These are phyloP conservation scores for Micrasema minimum DNA, from an alignment of 1,140 invertebrate species.

Conservation along the genomic window DNA sequence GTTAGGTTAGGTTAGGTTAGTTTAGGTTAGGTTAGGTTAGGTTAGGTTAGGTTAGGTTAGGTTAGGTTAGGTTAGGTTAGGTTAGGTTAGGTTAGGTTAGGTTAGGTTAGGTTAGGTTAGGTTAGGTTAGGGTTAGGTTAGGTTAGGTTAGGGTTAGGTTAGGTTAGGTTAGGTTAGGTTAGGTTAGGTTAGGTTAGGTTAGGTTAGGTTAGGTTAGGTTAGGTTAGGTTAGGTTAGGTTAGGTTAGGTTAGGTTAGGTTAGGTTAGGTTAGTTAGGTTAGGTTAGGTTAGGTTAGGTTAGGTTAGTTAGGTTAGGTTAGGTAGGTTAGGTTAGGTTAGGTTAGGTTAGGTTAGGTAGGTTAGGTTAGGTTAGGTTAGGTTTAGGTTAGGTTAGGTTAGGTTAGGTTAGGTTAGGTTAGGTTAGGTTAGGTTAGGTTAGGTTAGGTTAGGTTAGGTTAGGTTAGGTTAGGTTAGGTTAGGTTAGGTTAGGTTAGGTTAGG, in stretches of 20 bases:
- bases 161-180: slow-evolving; percentile 6
- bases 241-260: slow-evolving; percentile 30
- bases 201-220: slow-evolving; percentile 49
- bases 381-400: no score
- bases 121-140: slow-evolving; percentile 43
- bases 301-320: slow-evolving; percentile 30
- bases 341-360: no score
- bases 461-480: slow-evolving; percentile 29
- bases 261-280: slow-evolving; percentile 55
- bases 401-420: no score
- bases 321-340: no score
- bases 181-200: slow-evolving; percentile 41
- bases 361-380: no score
- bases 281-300: slow-evolving; percentile 25
- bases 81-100: slow-evolving; percentile 52
- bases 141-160: slow-evolving; percentile 43
- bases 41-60: slow-evolving; percentile 57
- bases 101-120: slow-evolving; percentile 54
- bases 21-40: slow-evolving; percentile 56
- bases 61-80: slow-evolving; percentile 18
- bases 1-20: slow-evolving; percentile 58
- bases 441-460: slow-evolving; percentile 42
- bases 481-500: no score
- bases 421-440: slow-evolving; percentile 37
- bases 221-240: slow-evolving; percentile 39